A percentile compares a stretch with the other conserved stretches of the same genome.
Evolutionary conservation across 2,888 invertebrate species (phyloP).

Genomic region (Aphidius colemani): DNA sequence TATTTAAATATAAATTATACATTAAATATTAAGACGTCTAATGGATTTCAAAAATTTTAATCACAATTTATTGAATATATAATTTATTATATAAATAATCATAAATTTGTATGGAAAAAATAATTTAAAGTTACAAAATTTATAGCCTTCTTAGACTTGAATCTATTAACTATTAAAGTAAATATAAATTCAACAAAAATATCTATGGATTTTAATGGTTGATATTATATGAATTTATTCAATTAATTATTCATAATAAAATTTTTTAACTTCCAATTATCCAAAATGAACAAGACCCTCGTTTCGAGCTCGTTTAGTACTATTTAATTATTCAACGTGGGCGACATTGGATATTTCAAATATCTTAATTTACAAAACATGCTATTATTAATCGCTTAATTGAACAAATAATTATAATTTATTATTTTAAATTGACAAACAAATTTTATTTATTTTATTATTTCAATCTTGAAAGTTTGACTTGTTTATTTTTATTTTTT

Average conservation of each 20-base stretch:
- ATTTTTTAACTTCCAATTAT: constrained; percentile 19
- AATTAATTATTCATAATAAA: constrained; percentile 33
- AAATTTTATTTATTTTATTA: not conserved
- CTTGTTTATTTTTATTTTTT: no score
- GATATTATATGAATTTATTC: constrained; percentile 31
- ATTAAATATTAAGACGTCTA: no score
- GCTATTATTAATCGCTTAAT: not conserved
- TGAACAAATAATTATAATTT: not conserved
- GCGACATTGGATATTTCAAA: constrained; percentile 8
- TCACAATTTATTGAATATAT: not conserved
- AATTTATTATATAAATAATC: not conserved
- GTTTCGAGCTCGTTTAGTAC: constrained; percentile 8
- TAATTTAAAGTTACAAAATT: constrained; percentile 21
- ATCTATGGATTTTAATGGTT: constrained; percentile 26
- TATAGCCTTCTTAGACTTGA: constrained; percentile 24
- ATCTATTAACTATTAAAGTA: no score
- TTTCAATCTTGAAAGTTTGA: no score
- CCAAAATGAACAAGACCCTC: not conserved
- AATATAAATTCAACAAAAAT: constrained; percentile 3
- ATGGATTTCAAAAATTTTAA: not conserved
- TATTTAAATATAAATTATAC: no score
- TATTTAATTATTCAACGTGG: constrained; percentile 16
- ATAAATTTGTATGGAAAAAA: not conserved
- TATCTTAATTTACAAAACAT: not conserved
- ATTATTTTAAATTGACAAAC: not conserved